These are phyloP conservation scores for Zoanthus gigantus DNA, from an alignment of 92 coral and sea anemone genomes.

Conservation along the genomic window DNA sequence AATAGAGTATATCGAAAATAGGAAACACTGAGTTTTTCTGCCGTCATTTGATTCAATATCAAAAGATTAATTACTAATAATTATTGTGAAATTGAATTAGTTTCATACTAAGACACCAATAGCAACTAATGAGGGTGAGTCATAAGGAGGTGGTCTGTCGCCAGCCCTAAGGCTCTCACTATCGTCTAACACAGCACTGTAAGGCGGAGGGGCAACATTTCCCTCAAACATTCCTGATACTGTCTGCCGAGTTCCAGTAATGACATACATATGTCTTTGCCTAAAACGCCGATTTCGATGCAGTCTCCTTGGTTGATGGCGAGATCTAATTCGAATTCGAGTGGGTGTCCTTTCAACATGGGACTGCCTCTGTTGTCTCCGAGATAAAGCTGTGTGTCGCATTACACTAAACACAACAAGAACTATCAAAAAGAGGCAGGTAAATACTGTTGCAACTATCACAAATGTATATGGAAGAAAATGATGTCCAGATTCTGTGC, in stretches of 20 bases:
- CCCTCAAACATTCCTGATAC: slow-evolving; percentile 94
- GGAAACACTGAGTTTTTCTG: too few relatives aligned
- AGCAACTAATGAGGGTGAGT: slow-evolving; percentile 66
- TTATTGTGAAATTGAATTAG: too few relatives aligned
- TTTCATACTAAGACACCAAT: slow-evolving; percentile 81
- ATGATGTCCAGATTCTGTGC: slow-evolving; percentile 49
- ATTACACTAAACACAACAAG: slow-evolving; percentile 90
- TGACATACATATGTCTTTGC: slow-evolving; percentile 71
- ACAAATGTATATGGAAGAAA: slow-evolving; percentile 87
- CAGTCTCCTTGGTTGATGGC: slow-evolving; percentile 59
- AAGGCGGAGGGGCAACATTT: slow-evolving; percentile 91
- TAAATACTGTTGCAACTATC: slow-evolving; percentile 92
- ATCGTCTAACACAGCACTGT: slow-evolving; percentile 86
- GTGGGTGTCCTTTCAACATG: slow-evolving; percentile 76
- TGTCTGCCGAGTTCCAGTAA: slow-evolving; percentile 78
- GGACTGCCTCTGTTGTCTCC: slow-evolving; percentile 80
- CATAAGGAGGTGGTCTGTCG: slow-evolving; percentile 85
- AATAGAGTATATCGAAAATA: too few relatives aligned
- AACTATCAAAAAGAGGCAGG: slow-evolving; percentile 82
- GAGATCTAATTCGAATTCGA: slow-evolving; percentile 71
- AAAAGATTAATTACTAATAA: too few relatives aligned
- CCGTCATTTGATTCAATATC: too few relatives aligned
- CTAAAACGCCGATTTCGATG: slow-evolving; percentile 50
- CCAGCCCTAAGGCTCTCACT: slow-evolving; percentile 89
- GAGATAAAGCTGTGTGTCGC: slow-evolving; percentile 81